Base-by-base conservation (phyloP, 2,113 vertebrate genomes). In the Plecturocebus donacophilus region DNA sequence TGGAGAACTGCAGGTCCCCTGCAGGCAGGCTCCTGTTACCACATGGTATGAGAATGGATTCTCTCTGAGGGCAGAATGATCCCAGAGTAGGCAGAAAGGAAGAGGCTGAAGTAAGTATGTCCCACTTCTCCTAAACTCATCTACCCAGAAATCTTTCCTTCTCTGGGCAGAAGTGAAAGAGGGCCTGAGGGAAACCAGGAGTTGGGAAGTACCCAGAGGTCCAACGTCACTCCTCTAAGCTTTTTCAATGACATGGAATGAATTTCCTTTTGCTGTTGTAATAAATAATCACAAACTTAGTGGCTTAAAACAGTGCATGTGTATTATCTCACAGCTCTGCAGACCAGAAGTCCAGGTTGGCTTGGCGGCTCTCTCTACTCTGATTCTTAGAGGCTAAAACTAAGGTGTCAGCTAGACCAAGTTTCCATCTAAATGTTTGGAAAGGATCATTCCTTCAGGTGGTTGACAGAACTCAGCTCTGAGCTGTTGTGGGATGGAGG, bases 11-110 rank as follows among this genome's bases (percentile, higher is more conserved):
- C 61, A 38, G 40, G 32, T 32, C 42, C 13, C 17, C 13, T 3
- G 5, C 52, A 38, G 30, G 23, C 21, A 19, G 47, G 49, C 8
- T 32, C 56, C 13, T 14, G 13, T n/a, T 12, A 9, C 7, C 8
- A 2, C 2, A 2, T 0, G 8, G 17, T 5, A 3, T 2, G 20
- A 17, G 25, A 8, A 32, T 35, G 25, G 12, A 42, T 6, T 14
- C 10, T 38, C 40, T 25, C 68, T 23, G 42, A 1, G 49, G 25
- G 1, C 12, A 47, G 45, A 42, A 52, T 16, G 38, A 30, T 4
- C 38, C 54, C 35, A 20, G 45, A 47, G 38, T 2, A 40, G 75
- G 56, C 25, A 30, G 30, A 64, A 21, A 27, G 45, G 32, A 21
- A 11, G 14, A 5, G 27, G 12, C 27, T 23, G 49, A 25, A 25